Conservation (phyloP, 2,113 vertebrate species). For the Phylloscopus trochilus region DNA sequence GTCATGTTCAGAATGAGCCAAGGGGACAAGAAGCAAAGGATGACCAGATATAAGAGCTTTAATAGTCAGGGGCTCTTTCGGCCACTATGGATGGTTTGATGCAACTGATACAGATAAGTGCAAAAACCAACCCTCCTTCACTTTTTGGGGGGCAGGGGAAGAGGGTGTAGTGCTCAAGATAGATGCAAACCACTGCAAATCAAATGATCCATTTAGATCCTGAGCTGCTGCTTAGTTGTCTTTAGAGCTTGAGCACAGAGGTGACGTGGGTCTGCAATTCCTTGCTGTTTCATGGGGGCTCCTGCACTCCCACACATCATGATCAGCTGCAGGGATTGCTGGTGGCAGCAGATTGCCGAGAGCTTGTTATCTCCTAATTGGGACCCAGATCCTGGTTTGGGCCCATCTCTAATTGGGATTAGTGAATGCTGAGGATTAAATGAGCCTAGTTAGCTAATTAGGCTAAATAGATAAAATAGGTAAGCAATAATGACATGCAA, state of each 20-base stretch:
- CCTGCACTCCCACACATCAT: background rate
- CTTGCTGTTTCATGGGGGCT: background rate
- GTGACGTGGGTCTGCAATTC: background rate
- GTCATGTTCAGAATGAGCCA: background rate
- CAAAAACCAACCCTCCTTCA: background rate
- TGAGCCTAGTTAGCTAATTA: background rate
- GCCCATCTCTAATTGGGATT: background rate
- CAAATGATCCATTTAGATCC: background rate
- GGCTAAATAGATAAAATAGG: slow-evolving; percentile 11
- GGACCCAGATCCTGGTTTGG: background rate
- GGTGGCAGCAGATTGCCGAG: background rate
- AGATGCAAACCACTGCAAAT: background rate
- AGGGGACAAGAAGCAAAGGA: background rate
- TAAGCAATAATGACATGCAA: background rate
- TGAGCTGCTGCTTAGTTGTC: background rate
- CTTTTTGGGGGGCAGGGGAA: accelerated
- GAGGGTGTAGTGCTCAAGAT: accelerated
- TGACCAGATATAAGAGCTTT: accelerated
- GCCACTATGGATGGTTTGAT: background rate
- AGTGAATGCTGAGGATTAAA: background rate
- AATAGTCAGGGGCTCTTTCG: background rate
- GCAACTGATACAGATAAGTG: background rate
- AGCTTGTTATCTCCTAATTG: background rate
- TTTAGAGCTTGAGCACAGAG: background rate
- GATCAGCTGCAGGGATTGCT: background rate